phyloP scores from a whole-genome alignment of 1,140 invertebrate species.

The Chironomus striatipennis region DNA sequence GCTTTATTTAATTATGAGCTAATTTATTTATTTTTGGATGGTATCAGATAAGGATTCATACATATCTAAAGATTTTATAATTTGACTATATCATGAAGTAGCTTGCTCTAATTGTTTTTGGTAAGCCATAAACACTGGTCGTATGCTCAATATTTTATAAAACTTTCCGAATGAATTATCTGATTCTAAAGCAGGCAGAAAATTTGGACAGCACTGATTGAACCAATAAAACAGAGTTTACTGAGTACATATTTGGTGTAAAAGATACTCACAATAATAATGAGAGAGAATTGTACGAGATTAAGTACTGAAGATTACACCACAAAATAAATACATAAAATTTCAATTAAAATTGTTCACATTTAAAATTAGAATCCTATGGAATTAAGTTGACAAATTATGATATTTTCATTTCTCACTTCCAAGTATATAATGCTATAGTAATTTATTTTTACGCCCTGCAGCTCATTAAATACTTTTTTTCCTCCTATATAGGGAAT shows the following conservation, averaged over 20 bases:
- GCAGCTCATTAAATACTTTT: neutral
- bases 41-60: too few species aligned
- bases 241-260: too few species aligned
- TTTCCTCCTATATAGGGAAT: neutral
- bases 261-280: too few species aligned
- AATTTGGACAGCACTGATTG: neutral
- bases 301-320: too few species aligned
- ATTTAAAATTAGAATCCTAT: neutral
- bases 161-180: neutral
- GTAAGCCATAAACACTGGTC: too few species aligned
- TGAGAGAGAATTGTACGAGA: too few species aligned
- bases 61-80: too few species aligned
- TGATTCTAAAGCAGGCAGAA: neutral
- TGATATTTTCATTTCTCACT: neutral
- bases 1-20: too few species aligned
- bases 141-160: too few species aligned
- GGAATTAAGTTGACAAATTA: neutral
- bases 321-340: neutral
- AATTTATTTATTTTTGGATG: too few species aligned
- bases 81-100: too few species aligned
- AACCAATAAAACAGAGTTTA: neutral
- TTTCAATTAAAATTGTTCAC: neutral
- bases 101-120: too few species aligned
- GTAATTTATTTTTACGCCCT: slow-evolving; percentile 5
- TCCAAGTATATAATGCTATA: neutral